phyloP scores from a whole-genome alignment of 2,888 invertebrate species.

The Atrina japonica region DNA sequence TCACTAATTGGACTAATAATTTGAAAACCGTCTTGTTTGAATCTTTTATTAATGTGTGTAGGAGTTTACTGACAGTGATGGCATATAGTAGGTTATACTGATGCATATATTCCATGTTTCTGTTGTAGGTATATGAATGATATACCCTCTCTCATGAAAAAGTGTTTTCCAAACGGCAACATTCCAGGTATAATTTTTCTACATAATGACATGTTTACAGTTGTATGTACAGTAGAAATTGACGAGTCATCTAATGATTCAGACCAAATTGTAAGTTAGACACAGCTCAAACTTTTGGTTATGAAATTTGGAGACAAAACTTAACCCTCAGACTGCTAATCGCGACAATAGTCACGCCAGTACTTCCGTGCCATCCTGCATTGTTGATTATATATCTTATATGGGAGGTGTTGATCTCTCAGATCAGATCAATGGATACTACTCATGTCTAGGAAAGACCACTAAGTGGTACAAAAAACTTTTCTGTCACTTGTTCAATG shows the following conservation, averaged over 20 bases:
- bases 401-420: slow-evolving; percentile 56
- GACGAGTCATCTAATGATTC: too few relatives aligned
- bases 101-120: too few relatives aligned
- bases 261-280: background rate
- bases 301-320: background rate
- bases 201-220: background rate
- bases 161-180: slow-evolving; percentile 82
- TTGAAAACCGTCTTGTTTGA: too few relatives aligned
- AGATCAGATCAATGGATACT: slow-evolving; percentile 49
- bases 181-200: slow-evolving; percentile 74
- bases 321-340: too few relatives aligned
- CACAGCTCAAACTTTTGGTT: background rate
- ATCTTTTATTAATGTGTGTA: too few relatives aligned
- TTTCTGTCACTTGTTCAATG: slow-evolving; percentile 44
- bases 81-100: too few relatives aligned
- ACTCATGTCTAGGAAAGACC: slow-evolving; percentile 41
- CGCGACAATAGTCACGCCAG: too few relatives aligned
- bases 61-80: too few relatives aligned
- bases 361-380: slow-evolving; percentile 39
- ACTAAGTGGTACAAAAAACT: slow-evolving; percentile 54
- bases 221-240: too few relatives aligned
- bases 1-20: too few relatives aligned
- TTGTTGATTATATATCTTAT: slow-evolving; percentile 42
- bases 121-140: slow-evolving; percentile 81
- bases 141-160: slow-evolving; percentile 81